Evolutionary conservation across 2,797 vertebrate species (phyloP).

Genomic region (Harpagifer antarcticus): DNA sequence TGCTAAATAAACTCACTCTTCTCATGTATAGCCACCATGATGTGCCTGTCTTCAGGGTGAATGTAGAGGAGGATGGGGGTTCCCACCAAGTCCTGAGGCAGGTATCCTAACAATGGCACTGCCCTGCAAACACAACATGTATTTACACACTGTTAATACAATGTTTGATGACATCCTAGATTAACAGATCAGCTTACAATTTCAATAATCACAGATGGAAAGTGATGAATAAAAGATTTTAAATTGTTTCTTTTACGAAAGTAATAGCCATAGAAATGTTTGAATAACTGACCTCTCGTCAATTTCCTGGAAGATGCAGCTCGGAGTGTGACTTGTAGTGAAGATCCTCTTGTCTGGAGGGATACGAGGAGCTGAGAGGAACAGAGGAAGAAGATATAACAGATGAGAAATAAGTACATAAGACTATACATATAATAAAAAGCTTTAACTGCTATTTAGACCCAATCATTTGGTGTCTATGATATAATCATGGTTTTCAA

Average conservation of each 20-base stretch:
- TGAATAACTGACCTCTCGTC: slow-evolving; percentile 90
- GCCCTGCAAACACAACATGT: slow-evolving; percentile 78
- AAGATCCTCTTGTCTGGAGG: slow-evolving; percentile 94
- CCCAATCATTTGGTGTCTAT: too few species aligned
- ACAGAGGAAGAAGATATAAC: slow-evolving; percentile 29
- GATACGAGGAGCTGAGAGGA: slow-evolving; percentile 90
- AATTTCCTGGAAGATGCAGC: slow-evolving; percentile 95
- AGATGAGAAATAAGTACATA: slow-evolving; percentile 12
- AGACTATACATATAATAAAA: too few species aligned
- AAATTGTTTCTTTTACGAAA: too few species aligned
- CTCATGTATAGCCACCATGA: slow-evolving; percentile 93
- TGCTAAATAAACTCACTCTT: slow-evolving; percentile 86
- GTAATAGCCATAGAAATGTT: too few species aligned
- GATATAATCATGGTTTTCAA: too few species aligned
- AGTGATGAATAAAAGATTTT: neutral
- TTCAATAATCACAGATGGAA: neutral
- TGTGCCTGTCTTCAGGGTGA: slow-evolving; percentile 92
- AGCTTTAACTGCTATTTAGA: too few species aligned
- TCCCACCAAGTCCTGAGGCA: slow-evolving; percentile 93
- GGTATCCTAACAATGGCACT: slow-evolving; percentile 90
- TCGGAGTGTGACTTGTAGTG: slow-evolving; percentile 95
- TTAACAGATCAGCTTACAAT: neutral
- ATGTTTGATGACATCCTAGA: neutral
- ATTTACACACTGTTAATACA: neutral
- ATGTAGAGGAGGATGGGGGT: slow-evolving; percentile 90